A percentile compares a stretch with the other conserved stretches of the same genome.
Evolutionary conservation across 2,113 vertebrate species (phyloP).

Genomic region (Python bivittatus): DNA sequence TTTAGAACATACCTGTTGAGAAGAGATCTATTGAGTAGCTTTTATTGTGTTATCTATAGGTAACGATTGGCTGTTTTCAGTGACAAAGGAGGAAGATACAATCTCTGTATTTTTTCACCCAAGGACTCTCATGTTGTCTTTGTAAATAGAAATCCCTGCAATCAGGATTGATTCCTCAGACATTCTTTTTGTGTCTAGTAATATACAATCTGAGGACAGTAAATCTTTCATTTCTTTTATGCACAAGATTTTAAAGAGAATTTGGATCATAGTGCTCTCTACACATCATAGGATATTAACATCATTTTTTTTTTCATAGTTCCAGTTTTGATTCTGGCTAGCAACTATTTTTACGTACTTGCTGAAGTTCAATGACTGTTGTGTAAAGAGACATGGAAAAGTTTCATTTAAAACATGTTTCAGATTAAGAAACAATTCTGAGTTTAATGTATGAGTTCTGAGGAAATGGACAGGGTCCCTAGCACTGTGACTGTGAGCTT

Average conservation of each 20-base stretch:
- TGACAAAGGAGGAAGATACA: not conserved
- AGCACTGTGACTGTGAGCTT: not conserved
- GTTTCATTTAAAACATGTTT: not conserved
- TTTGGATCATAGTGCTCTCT: constrained; percentile 39
- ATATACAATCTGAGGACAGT: not conserved
- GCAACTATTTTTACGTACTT: constrained; percentile 56
- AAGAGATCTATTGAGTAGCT: not conserved
- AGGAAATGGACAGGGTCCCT: not conserved
- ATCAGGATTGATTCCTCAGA: constrained; percentile 23
- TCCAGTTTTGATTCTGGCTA: constrained; percentile 54
- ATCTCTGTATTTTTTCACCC: constrained; percentile 6
- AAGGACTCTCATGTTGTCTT: not conserved
- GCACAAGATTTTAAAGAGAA: constrained; percentile 29
- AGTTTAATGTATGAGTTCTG: not conserved
- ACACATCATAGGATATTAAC: constrained; percentile 25
- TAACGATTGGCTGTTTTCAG: not conserved
- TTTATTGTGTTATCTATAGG: accelerated
- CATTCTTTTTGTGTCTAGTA: constrained; percentile 9
- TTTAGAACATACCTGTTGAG: not conserved
- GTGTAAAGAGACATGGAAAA: constrained; percentile 63
- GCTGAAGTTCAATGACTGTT: constrained; percentile 52
- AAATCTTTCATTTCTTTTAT: constrained; percentile 20
- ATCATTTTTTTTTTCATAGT: constrained; percentile 51
- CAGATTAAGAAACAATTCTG: not conserved
- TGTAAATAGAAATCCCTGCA: constrained; percentile 28